Evolutionary conservation across 1,140 invertebrate species (phyloP).

Genomic region (Saccostrea glomerata): DNA sequence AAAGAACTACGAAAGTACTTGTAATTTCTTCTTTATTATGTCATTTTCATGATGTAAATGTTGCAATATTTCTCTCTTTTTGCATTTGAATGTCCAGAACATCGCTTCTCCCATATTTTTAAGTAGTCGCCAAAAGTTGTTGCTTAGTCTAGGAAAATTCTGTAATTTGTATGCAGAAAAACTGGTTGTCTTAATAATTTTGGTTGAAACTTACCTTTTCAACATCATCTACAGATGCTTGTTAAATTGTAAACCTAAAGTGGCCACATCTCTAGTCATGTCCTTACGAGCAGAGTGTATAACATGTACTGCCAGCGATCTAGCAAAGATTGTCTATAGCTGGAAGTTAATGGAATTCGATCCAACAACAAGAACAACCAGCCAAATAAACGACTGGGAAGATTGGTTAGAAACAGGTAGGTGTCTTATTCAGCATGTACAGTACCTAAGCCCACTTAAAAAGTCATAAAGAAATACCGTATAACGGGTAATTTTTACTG

Average conservation of each 20-base stretch:
- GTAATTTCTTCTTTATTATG: neutral
- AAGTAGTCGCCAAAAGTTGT: too few species aligned
- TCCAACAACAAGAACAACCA: neutral
- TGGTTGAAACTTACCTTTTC: too few species aligned
- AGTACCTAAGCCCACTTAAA: too few species aligned
- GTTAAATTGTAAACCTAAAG: slow-evolving; percentile 52
- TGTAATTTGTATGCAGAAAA: too few species aligned
- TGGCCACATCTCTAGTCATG: slow-evolving; percentile 44
- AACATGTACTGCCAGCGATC: slow-evolving; percentile 41
- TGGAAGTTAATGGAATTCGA: slow-evolving; percentile 46
- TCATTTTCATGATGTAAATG: neutral
- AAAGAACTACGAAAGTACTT: neutral
- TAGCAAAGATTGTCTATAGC: neutral
- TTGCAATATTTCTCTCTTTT: neutral
- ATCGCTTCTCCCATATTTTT: too few species aligned
- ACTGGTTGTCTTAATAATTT: too few species aligned
- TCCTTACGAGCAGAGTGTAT: slow-evolving; percentile 47
- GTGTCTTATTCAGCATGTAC: neutral
- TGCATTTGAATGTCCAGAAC: neutral
- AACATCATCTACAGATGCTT: slow-evolving; percentile 42
- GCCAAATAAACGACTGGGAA: slow-evolving; percentile 40
- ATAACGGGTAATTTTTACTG: too few species aligned
- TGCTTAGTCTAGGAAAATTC: too few species aligned
- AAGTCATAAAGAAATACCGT: too few species aligned
- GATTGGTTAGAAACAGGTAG: slow-evolving; percentile 41